Evolutionary conservation across 2,888 invertebrate species (phyloP).

Genomic region (Melitaea athalia): DNA sequence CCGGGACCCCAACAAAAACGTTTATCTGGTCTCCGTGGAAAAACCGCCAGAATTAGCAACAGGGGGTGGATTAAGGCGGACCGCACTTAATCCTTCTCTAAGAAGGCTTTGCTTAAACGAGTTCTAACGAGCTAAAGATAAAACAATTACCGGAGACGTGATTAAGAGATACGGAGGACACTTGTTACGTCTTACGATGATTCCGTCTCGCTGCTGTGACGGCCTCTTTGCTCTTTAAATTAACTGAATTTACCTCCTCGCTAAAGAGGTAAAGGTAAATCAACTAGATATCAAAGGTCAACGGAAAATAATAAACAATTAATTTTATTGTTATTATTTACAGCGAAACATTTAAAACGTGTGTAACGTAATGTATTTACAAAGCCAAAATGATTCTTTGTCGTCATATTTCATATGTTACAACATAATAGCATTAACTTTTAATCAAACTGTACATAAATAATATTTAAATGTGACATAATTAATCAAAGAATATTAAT

Average conservation of each 20-base stretch:
- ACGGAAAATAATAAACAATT: constrained; percentile 16
- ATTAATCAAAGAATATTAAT: constrained; percentile 33
- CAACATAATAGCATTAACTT: neutral
- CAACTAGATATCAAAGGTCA: constrained; percentile 32
- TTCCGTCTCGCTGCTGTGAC: constrained; percentile 51
- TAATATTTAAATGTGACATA: neutral
- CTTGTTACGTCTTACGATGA: constrained; percentile 77
- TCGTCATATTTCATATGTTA: constrained; percentile 4
- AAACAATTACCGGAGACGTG: constrained; percentile 80
- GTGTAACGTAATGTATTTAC: neutral
- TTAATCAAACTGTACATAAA: too few species aligned
- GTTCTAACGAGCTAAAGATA: constrained; percentile 83
- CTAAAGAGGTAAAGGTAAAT: constrained; percentile 36
- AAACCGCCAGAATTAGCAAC: constrained; percentile 81
- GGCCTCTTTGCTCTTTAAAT: constrained; percentile 45
- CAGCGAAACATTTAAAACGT: neutral
- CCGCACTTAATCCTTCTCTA: constrained; percentile 82
- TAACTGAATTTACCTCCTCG: constrained; percentile 42
- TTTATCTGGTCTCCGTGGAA: constrained; percentile 80
- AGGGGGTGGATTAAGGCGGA: constrained; percentile 79
- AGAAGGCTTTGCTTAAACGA: constrained; percentile 83
- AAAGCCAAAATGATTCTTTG: neutral
- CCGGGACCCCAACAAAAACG: constrained; percentile 75
- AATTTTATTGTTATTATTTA: constrained; percentile 4
- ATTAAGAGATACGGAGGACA: constrained; percentile 81